Percentiles rank a stretch among this genome's conserved stretches.
Evolutionary conservation across 2,797 vertebrate genomes (phyloP).

Genomic region (Sphenodon punctatus): DNA sequence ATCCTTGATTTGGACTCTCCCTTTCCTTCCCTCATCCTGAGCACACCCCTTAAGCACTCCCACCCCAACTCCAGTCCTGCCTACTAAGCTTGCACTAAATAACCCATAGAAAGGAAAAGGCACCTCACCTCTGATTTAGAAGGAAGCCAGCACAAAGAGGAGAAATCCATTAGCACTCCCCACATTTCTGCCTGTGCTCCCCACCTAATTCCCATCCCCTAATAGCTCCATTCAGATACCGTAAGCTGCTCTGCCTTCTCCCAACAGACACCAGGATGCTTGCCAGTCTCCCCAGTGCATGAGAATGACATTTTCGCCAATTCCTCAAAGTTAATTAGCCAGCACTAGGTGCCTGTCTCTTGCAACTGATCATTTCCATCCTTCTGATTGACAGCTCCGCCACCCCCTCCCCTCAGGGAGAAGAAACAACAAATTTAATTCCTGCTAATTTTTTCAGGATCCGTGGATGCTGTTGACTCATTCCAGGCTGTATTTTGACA

Average conservation of each 20-base stretch:
- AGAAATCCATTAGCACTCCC: not conserved
- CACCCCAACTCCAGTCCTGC: too few relatives aligned
- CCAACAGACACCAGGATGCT: too few relatives aligned
- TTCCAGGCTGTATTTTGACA: not conserved
- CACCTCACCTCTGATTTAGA: too few relatives aligned
- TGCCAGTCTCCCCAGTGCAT: accelerated
- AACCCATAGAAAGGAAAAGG: too few relatives aligned
- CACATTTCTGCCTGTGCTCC: too few relatives aligned
- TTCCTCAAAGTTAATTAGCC: not conserved
- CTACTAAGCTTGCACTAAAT: too few relatives aligned
- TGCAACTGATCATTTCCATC: not conserved
- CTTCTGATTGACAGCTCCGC: not conserved
- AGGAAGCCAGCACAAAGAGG: too few relatives aligned
- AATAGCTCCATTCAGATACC: not conserved
- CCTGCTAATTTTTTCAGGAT: not conserved
- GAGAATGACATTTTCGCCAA: not conserved
- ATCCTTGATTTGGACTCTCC: too few relatives aligned
- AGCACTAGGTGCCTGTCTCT: not conserved
- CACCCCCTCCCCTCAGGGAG: not conserved
- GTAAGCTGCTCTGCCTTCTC: not conserved
- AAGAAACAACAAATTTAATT: not conserved
- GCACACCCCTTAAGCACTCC: too few relatives aligned
- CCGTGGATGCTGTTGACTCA: not conserved
- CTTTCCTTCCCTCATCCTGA: too few relatives aligned
- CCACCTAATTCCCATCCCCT: too few relatives aligned